Conservation (phyloP, 1,140 invertebrate genomes). For the Leucophenga varia region DNA sequence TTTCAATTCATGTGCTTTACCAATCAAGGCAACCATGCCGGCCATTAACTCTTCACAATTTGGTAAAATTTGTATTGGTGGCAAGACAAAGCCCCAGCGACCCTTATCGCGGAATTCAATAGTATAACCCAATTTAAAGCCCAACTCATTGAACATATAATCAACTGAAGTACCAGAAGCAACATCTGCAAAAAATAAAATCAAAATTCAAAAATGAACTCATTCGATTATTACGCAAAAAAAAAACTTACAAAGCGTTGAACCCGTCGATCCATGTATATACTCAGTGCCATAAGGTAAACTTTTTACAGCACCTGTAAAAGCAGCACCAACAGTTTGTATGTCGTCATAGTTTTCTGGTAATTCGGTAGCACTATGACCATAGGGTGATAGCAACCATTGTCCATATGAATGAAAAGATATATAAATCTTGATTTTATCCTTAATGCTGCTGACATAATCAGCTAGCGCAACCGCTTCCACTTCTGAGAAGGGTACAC, state of each 20-base stretch:
- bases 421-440: slow-evolving; percentile 59
- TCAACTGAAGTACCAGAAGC: slow-evolving; percentile 66
- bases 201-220: background rate
- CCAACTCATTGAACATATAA: slow-evolving; percentile 65
- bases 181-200: slow-evolving; percentile 25
- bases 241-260: slow-evolving; percentile 61
- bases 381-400: slow-evolving; percentile 59
- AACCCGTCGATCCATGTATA: slow-evolving; percentile 58
- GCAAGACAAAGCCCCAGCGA: slow-evolving; percentile 82
- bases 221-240: background rate
- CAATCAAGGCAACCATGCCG: slow-evolving; percentile 73
- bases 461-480: slow-evolving; percentile 67
- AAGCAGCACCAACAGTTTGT: slow-evolving; percentile 58
- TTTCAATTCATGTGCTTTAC: slow-evolving; percentile 36
- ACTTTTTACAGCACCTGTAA: slow-evolving; percentile 55
- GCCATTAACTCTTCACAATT: slow-evolving; percentile 82
- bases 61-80: slow-evolving; percentile 76
- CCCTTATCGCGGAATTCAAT: slow-evolving; percentile 71
- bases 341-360: slow-evolving; percentile 60
- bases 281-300: slow-evolving; percentile 61
- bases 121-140: slow-evolving; percentile 65
- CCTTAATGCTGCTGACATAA: slow-evolving; percentile 59
- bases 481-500: slow-evolving; percentile 71
- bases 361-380: slow-evolving; percentile 56
- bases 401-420: slow-evolving; percentile 62